phyloP scores from a whole-genome alignment of 2,888 invertebrate species.

The Thysanoteuthis rhombus region DNA sequence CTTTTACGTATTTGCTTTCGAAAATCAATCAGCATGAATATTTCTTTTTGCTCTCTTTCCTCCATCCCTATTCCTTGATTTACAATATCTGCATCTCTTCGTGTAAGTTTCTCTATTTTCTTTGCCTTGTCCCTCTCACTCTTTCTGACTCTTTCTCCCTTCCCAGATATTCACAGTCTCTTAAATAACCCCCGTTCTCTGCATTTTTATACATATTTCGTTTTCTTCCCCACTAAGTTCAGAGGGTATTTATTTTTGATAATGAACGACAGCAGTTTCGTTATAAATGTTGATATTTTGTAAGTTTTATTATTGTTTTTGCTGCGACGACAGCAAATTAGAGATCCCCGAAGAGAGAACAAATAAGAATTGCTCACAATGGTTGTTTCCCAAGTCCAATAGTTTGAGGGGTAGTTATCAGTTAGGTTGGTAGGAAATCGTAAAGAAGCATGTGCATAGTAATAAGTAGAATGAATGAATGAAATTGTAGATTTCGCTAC shows the following conservation, averaged over 20 bases:
- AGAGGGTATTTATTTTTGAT: not conserved
- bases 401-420: too few species aligned
- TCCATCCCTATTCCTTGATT: not conserved
- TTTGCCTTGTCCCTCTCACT: not conserved
- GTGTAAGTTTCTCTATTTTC: not conserved
- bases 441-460: too few species aligned
- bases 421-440: too few species aligned
- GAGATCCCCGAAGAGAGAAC: not conserved
- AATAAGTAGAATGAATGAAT: too few species aligned
- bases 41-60: not conserved
- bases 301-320: too few species aligned
- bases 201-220: not conserved
- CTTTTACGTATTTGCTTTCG: not conserved
- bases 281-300: not conserved
- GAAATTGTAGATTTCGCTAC: too few species aligned
- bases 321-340: not conserved
- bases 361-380: too few species aligned
- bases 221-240: not conserved
- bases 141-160: not conserved
- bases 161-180: not conserved
- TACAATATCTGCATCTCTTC: not conserved
- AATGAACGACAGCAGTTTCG: not conserved
- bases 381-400: too few species aligned
- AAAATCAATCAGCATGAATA: not conserved
- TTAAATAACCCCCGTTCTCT: not conserved